Base-by-base conservation (phyloP, 1,140 invertebrate genomes). In the Orussus abietinus region DNA sequence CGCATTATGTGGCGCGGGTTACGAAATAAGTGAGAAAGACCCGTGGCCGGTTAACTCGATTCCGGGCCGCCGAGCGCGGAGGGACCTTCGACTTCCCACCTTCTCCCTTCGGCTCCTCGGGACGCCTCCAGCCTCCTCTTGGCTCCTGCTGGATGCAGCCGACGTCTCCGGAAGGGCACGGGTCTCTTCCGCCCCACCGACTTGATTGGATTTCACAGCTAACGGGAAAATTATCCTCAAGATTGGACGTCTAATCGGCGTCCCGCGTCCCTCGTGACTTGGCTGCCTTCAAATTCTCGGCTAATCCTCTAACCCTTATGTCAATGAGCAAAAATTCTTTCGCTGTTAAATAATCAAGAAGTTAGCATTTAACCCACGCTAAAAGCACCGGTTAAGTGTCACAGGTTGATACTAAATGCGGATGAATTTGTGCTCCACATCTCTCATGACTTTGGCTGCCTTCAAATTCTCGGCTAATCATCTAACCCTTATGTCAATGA, bases 221-320 rank as follows among this genome's bases (percentile, higher is more conserved):
- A 72, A 72, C 66, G 69, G 67, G 67, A 69, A 69, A 71, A 71
- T 71, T 72, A 72, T 69, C 66, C 69, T 71, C 57, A 51, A 71
- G 54, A 72, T 72, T 66, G 66, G 61, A 51, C 62, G 57, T 61
- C 58, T 70, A 60, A 65, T 64, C 61, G 51, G 59, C 52, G 48
- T 42, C 42, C 34, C 29, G 31, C 53, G 39, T 55, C 48, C 20
- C 32, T n/a, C 32, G 32, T 38, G 21, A 47, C 45, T 48, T 12
- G 29, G 37, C 22, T 31, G 18, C 34, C 36, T 29, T 42, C 36
- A 31, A 38, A 19, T 36, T n/a, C n/a, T n/a, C n/a, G n/a, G n/a
- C n/a, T n/a, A n/a, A n/a, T n/a, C n/a, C n/a, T n/a, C n/a, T n/a
- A n/a, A n/a, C n/a, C n/a, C n/a, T n/a, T n/a, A n/a, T n/a, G n/a